A percentile compares a stretch with the other conserved stretches of the same genome.
These are phyloP conservation scores for Drosophila simulans DNA, from an alignment of 1,140 invertebrate genomes.

Conservation along the genomic window DNA sequence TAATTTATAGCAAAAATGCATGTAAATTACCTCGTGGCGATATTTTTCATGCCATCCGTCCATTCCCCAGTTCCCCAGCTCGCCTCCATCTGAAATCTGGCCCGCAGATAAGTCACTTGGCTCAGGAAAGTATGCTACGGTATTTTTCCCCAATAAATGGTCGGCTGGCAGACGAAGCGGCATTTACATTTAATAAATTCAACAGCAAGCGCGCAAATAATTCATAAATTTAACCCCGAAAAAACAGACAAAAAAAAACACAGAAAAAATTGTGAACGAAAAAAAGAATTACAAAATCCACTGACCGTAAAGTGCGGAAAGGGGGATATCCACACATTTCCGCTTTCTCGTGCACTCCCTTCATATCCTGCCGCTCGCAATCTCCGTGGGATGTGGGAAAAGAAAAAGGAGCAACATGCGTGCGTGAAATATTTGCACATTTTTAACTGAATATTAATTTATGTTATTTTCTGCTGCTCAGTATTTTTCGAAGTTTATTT, in stretches of 20 bases:
- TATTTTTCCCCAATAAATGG: conserved; percentile 13
- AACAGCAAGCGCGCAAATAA: conserved; percentile 64
- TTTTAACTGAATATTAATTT: conserved; percentile 78
- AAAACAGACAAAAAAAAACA: conserved; percentile 26
- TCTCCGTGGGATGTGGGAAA: conserved; percentile 1
- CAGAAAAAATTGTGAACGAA: conserved; percentile 12
- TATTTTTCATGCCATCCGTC: not conserved
- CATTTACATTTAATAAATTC: conserved; percentile 64
- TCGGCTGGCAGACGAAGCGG: not conserved
- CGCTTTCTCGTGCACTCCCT: not conserved
- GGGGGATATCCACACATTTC: conserved; percentile 7
- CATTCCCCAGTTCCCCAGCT: not conserved
- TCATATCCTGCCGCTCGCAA: not conserved
- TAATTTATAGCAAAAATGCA: conserved; percentile 57
- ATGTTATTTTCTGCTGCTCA: conserved; percentile 54
- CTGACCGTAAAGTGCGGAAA: conserved; percentile 39
- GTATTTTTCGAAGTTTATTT: conserved; percentile 18
- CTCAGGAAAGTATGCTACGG: conserved; percentile 32
- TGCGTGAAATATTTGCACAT: conserved; percentile 67
- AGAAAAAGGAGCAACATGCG: conserved; percentile 37
- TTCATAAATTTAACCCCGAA: conserved; percentile 61
- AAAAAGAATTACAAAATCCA: conserved; percentile 26
- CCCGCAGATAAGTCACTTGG: conserved; percentile 56
- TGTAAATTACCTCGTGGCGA: conserved; percentile 54
- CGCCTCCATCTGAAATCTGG: conserved; percentile 23